These are phyloP conservation scores for Carposina sasakii DNA, from an alignment of 1,140 invertebrate species.

Conservation along the genomic window DNA sequence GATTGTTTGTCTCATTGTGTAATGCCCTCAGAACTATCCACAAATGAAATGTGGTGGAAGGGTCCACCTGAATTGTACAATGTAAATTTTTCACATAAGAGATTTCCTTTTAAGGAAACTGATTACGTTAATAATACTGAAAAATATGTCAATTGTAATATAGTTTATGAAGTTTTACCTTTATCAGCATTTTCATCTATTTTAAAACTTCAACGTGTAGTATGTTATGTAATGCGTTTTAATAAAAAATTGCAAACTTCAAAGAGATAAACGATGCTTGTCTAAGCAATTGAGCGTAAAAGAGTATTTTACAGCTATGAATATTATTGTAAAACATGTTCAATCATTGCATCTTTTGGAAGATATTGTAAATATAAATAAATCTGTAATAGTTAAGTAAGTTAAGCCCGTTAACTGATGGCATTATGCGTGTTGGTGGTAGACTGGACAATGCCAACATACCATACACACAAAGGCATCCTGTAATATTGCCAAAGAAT, in stretches of 20 bases:
- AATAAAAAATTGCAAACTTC: background rate
- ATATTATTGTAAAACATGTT: background rate
- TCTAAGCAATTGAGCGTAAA: background rate
- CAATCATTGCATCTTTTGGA: conserved; percentile 4
- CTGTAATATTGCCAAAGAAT: conserved; percentile 25
- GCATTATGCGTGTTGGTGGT: conserved; percentile 28
- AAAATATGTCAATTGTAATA: background rate
- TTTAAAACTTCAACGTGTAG: background rate
- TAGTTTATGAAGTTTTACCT: background rate
- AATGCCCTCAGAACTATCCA: background rate
- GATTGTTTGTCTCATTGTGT: conserved; percentile 6
- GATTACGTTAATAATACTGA: background rate
- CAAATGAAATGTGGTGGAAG: background rate
- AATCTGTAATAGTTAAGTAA: background rate
- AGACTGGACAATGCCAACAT: conserved; percentile 18
- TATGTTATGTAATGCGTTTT: conserved; percentile 2
- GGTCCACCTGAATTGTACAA: conserved; percentile 4
- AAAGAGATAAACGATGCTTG: background rate
- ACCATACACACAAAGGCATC: conserved; percentile 20
- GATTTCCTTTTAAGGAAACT: background rate
- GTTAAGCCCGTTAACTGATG: conserved; percentile 10
- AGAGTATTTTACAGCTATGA: background rate
- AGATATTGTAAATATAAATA: conserved; percentile 2
- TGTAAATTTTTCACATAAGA: background rate
- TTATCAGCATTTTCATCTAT: conserved; percentile 5